Evolutionary conservation across 2,888 invertebrate genomes (phyloP).

Genomic region (Aspidapion aeneum): DNA sequence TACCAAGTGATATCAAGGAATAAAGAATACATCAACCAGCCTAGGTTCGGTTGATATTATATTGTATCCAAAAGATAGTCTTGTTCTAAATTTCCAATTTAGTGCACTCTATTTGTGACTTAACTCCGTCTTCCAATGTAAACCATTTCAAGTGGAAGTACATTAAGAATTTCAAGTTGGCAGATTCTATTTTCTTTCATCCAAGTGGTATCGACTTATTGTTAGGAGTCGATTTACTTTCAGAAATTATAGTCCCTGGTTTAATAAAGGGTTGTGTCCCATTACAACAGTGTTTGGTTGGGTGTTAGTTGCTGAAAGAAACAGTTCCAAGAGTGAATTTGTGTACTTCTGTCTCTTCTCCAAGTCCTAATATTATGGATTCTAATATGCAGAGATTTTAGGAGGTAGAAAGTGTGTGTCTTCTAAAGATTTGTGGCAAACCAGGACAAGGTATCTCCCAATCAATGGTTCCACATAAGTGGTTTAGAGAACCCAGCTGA

Average conservation of each 20-base stretch:
- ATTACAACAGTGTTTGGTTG: not conserved
- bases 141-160: not conserved
- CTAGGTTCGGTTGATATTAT: not conserved
- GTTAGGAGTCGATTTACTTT: not conserved
- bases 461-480: no score
- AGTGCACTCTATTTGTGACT: not conserved
- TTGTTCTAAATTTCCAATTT: not conserved
- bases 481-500: no score
- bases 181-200: not conserved
- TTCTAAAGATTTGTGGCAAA: no score
- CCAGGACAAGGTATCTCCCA: no score
- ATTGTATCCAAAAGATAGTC: not conserved
- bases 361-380: no score
- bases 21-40: not conserved
- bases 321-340: not conserved
- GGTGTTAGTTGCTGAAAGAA: not conserved
- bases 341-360: no score
- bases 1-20: not conserved
- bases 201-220: not conserved
- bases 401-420: no score
- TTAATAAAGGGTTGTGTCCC: not conserved
- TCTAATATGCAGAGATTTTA: no score
- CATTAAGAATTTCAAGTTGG: not conserved
- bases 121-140: not conserved
- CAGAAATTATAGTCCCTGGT: not conserved